Evolutionary conservation across 2,888 invertebrate genomes (phyloP).

Genomic region (Euphydryas editha): DNA sequence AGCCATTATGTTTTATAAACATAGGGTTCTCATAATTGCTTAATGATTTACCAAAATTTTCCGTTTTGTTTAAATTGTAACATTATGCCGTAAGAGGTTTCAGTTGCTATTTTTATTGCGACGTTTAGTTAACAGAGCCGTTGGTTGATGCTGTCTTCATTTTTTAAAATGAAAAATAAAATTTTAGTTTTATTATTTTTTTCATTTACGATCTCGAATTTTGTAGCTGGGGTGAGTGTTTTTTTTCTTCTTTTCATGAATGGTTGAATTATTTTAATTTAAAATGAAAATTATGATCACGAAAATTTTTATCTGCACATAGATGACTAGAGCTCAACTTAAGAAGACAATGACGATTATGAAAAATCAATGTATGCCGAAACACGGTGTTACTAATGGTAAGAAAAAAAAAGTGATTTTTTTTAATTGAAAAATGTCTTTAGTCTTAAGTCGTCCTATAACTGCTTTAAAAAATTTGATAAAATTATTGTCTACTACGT

Average conservation of each 20-base stretch:
- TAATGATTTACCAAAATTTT: neutral
- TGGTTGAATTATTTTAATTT: neutral
- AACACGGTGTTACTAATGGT: conserved; percentile 84
- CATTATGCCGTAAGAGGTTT: neutral
- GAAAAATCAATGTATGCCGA: conserved; percentile 86
- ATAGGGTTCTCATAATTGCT: neutral
- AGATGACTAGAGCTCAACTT: conserved; percentile 84
- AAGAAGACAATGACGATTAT: conserved; percentile 85
- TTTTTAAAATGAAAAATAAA: conserved; percentile 11
- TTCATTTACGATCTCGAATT: neutral
- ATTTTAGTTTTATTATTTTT: neutral
- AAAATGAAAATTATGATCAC: neutral
- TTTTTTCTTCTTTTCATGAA: neutral
- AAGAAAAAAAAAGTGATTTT: conserved; percentile 25
- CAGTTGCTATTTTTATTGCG: neutral
- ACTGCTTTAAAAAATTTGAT: no score
- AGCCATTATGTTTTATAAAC: neutral
- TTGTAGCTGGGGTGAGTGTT: conserved; percentile 25
- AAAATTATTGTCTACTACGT: no score
- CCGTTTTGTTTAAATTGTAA: neutral
- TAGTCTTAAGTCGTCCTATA: neutral
- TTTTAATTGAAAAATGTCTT: neutral
- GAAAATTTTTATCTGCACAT: conserved; percentile 4
- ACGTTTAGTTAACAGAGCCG: neutral
- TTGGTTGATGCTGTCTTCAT: neutral